These are phyloP conservation scores for Rhegmatorhina hoffmannsi DNA, from an alignment of 2,113 vertebrate species.

Conservation along the genomic window DNA sequence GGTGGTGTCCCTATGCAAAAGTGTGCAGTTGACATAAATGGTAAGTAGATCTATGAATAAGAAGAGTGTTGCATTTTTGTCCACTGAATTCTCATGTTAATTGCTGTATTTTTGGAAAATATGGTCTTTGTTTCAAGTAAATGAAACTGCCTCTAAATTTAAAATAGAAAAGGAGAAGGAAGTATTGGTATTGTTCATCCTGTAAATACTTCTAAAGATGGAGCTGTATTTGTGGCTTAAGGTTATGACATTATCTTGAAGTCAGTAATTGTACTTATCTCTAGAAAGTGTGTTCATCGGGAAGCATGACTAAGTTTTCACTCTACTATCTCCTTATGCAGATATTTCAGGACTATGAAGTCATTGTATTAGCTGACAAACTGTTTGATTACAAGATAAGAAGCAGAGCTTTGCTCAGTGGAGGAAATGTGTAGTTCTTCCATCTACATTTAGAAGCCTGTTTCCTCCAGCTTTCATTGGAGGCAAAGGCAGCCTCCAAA, in stretches of 20 bases:
- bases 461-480: neutral
- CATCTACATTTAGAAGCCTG: neutral
- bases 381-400: neutral
- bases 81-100: neutral
- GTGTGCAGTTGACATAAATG: neutral
- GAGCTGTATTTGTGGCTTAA: neutral
- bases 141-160: neutral
- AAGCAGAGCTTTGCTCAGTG: neutral
- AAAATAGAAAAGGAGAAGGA: neutral
- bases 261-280: neutral
- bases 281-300: neutral
- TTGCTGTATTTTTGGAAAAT: neutral
- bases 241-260: neutral
- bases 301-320: neutral
- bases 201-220: neutral
- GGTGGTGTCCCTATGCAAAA: neutral
- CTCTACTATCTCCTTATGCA: neutral
- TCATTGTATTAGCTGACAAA: neutral
- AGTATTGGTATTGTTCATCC: neutral
- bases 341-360: neutral
- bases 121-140: neutral
- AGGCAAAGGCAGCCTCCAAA: neutral
- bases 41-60: neutral
- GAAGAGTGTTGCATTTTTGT: neutral
- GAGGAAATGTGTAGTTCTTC: neutral